phyloP scores from a whole-genome alignment of 2,888 invertebrate species.

The Anagyrus pseudococci region DNA sequence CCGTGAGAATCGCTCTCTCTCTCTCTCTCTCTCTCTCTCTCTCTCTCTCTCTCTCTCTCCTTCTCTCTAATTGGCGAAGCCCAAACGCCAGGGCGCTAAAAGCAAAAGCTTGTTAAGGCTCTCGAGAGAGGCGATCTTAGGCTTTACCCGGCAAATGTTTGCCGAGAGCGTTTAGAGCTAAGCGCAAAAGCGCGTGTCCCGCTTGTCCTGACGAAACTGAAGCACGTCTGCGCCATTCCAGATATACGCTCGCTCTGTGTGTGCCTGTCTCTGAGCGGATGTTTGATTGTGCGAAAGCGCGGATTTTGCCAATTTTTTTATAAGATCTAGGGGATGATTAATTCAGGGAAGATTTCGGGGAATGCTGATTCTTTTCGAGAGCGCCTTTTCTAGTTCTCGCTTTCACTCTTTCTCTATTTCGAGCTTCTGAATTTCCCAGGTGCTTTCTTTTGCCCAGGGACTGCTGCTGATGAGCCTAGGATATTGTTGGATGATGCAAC shows the following conservation, averaged over 20 bases:
- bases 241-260: too few species aligned
- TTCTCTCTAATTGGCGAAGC: conserved; percentile 25
- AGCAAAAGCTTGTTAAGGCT: conserved; percentile 37
- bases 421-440: background rate
- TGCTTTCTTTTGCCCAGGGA: too few species aligned
- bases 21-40: too few species aligned
- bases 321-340: background rate
- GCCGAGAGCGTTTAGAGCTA: conserved; percentile 10
- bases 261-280: background rate
- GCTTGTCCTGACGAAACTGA: background rate
- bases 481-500: too few species aligned
- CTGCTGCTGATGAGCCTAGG: too few species aligned
- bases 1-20: conserved; percentile 34
- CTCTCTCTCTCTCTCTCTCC: too few species aligned
- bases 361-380: too few species aligned
- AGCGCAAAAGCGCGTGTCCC: background rate
- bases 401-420: background rate
- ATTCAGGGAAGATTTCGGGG: background rate
- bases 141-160: conserved; percentile 29
- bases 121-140: conserved; percentile 2
- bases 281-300: background rate
- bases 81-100: conserved; percentile 21
- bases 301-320: background rate
- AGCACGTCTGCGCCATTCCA: too few species aligned
- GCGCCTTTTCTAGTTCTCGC: background rate